phyloP scores from a whole-genome alignment of 2,888 invertebrate species.

The Lordiphosa andalusiaca region DNA sequence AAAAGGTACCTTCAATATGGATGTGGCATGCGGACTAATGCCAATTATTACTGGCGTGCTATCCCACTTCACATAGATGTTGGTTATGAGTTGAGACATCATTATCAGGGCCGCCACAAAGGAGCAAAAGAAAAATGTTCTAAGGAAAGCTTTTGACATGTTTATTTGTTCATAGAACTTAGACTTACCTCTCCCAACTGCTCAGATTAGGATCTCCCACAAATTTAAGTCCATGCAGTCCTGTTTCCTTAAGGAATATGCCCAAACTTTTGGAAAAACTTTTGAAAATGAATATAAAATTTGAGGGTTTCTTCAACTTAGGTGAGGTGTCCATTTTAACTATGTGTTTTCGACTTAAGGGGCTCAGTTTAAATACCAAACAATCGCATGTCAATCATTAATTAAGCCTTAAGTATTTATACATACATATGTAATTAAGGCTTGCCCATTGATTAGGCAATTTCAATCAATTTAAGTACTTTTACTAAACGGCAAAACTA shows the following conservation, averaged over 20 bases:
- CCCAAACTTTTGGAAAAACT: conserved; percentile 47
- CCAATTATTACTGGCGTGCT: conserved; percentile 88
- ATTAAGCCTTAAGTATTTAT: conserved; percentile 13
- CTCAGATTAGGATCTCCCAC: conserved; percentile 58
- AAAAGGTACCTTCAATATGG: conserved; percentile 87
- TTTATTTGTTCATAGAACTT: no score
- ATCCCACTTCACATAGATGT: conserved; percentile 87
- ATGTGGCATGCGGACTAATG: conserved; percentile 86
- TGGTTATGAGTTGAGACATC: conserved; percentile 83
- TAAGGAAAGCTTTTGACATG: conserved; percentile 55
- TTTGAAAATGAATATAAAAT: conserved; percentile 23
- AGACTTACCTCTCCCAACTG: conserved; percentile 65
- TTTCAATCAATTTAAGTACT: conserved; percentile 16
- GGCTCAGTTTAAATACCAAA: conserved; percentile 24
- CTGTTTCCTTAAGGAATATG: conserved; percentile 62
- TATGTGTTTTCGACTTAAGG: conserved; percentile 12
- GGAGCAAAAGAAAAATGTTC: conserved; percentile 87
- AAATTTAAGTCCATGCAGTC: conserved; percentile 72
- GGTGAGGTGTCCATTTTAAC: conserved; percentile 24
- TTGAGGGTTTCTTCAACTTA: conserved; percentile 8
- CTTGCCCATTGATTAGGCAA: conserved; percentile 19
- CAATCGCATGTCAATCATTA: conserved; percentile 12
- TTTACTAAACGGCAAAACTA: conserved; percentile 1
- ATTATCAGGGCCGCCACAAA: conserved; percentile 84
- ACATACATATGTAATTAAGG: conserved; percentile 24